Conservation (phyloP, 2,888 invertebrate species). For the Doris montereyensis region DNA sequence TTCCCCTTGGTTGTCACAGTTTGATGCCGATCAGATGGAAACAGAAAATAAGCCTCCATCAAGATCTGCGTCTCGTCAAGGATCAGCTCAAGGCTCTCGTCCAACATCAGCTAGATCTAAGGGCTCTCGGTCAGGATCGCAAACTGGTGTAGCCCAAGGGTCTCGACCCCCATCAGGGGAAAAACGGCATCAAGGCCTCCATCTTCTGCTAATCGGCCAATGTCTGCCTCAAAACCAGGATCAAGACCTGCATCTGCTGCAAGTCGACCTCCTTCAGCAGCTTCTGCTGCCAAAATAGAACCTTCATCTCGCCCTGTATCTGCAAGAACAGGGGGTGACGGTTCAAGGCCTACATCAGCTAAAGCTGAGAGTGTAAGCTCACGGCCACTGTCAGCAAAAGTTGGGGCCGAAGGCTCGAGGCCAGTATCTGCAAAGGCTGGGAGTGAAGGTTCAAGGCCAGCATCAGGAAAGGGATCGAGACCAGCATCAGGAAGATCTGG, state of each 20-base stretch:
- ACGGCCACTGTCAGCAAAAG: conserved; percentile 27
- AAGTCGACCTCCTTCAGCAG: conserved; percentile 27
- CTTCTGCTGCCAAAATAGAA: conserved; percentile 41
- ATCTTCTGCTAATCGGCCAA: conserved; percentile 43
- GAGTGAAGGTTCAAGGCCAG: not conserved
- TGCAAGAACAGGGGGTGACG: conserved; percentile 7
- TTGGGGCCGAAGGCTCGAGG: conserved; percentile 46
- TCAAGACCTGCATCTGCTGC: conserved; percentile 47
- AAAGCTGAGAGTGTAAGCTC: no score
- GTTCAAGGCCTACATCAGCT: conserved; percentile 47
- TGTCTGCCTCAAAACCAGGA: conserved; percentile 44
- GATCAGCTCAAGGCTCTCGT: conserved; percentile 19
- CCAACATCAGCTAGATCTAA: conserved; percentile 33
- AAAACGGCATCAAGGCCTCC: not conserved
- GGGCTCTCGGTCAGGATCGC: conserved; percentile 21
- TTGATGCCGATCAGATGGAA: conserved; percentile 56
- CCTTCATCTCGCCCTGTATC: conserved; percentile 49
- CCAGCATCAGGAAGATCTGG: conserved; percentile 47
- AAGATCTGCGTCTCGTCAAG: conserved; percentile 15
- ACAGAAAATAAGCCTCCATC: conserved; percentile 33
- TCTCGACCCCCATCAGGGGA: not conserved
- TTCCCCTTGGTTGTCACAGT: conserved; percentile 45
- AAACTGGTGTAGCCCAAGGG: not conserved
- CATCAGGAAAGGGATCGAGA: conserved; percentile 40
- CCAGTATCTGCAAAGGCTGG: conserved; percentile 42